These are phyloP conservation scores for Agrilus mali DNA, from an alignment of 2,888 invertebrate genomes.

Conservation along the genomic window DNA sequence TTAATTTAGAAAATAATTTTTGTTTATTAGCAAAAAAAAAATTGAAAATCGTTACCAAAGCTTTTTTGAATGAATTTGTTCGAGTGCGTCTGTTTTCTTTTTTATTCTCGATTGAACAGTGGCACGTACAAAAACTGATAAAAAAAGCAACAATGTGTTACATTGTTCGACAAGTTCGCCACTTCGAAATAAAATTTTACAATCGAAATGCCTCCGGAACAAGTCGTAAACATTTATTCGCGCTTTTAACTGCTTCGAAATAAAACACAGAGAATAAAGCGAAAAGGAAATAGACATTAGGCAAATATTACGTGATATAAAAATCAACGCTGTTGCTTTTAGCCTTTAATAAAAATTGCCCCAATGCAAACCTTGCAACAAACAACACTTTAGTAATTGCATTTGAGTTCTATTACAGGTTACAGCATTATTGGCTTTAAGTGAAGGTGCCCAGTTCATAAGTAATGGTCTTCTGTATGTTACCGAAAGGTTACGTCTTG, in stretches of 20 bases:
- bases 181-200: neutral
- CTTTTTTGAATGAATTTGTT: too few relatives aligned
- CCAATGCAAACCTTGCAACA: too few relatives aligned
- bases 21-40: too few relatives aligned
- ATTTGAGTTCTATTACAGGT: constrained; percentile 34
- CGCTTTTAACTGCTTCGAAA: neutral
- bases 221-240: neutral
- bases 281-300: neutral
- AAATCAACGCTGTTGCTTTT: too few relatives aligned
- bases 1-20: too few relatives aligned
- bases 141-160: too few relatives aligned
- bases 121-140: too few relatives aligned
- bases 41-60: too few relatives aligned
- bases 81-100: too few relatives aligned
- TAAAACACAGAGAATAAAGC: neutral
- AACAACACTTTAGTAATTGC: neutral
- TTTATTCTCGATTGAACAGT: too few relatives aligned
- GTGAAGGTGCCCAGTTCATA: constrained; percentile 52
- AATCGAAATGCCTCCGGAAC: neutral
- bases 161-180: neutral
- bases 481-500: constrained; percentile 48
- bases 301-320: neutral
- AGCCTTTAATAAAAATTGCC: neutral
- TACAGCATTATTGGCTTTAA: constrained; percentile 48
- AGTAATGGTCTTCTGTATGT: constrained; percentile 53